Evolutionary conservation across 2,797 vertebrate genomes (phyloP).

Genomic region (Anniella stebbinsi): DNA sequence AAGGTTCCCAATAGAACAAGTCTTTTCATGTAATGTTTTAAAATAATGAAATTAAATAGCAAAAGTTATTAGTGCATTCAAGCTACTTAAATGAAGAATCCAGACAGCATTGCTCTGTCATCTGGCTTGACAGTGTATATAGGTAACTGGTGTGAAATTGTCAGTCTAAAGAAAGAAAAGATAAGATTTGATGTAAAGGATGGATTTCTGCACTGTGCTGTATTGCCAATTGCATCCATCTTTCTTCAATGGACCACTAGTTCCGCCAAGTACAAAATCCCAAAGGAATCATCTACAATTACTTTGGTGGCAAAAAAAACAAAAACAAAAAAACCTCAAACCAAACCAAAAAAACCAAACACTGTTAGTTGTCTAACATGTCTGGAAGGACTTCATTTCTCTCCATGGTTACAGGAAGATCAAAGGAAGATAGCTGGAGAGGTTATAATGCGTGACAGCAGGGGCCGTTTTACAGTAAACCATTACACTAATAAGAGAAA

Average conservation of each 20-base stretch:
- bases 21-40: not conserved
- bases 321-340: no score
- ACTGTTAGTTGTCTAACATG: not conserved
- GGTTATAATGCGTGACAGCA: not conserved
- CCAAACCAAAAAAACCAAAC: not conserved
- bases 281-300: not conserved
- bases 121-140: slow-evolving; percentile 4
- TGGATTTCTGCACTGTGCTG: not conserved
- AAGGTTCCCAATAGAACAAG: not conserved
- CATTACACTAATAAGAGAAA: slow-evolving; percentile 9
- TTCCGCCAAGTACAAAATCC: slow-evolving; percentile 1
- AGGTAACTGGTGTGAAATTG: not conserved
- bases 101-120: not conserved
- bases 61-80: not conserved
- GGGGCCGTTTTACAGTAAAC: not conserved
- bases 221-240: not conserved
- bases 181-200: slow-evolving; percentile 10
- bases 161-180: slow-evolving; percentile 18
- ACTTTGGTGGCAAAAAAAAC: not conserved
- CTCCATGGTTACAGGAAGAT: not conserved
- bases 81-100: not conserved
- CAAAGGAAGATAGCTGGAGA: slow-evolving; percentile 5
- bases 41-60: not conserved
- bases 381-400: slow-evolving; percentile 17
- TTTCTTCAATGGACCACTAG: not conserved